Evolutionary conservation across 2,113 vertebrate species (phyloP), one percentile per base, ranked within the genome.

Genomic region (Lophotis ruficrista): DNA sequence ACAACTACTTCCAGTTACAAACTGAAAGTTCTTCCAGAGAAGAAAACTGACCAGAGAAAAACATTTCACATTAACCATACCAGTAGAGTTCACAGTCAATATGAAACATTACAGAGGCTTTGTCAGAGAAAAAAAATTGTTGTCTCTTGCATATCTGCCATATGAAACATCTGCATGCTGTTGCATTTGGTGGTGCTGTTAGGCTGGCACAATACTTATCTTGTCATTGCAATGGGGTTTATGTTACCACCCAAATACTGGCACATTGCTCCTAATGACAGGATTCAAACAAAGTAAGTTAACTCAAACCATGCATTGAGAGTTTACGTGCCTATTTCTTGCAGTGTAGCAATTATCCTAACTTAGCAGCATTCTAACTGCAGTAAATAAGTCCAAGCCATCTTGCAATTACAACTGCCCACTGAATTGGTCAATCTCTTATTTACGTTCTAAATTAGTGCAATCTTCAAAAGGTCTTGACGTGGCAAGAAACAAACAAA

Each of bases 41-140:
- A 95, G 83, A 94, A 96, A 95, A 96, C 93, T 94, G 93, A 96
- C 86, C 75, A 92, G 94, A 95, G 88, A 95, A 90, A 96, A 95
- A 95, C 38, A 94, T 88, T 95, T 90, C 79, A 90, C 75, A 85
- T 96, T 95, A 96, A 96, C 89, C 86, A 90, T 1, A 76, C 57
- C 33, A 88, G 18, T 6, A 96, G 51, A 78, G 53, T 60, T 92
- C n/a, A 85, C 53, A 79, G 53, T 53, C 72, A 91, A 48, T 25
- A 94, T 22, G 31, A 93, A 92, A 93, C 47, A 87, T 79, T 28
- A 85, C 37, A 85, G 71, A 90, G 5, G 33, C 25, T 71, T 37
- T 43, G 38, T 28, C 57, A 58, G 48, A 86, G 53, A 60, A 76
- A 57, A 53, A 18, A 20, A 25, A 48, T 84, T 33, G 30, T 75